A percentile compares a stretch with the other conserved stretches of the same genome.
Conservation (phyloP, 1,140 invertebrate species). For the Papilio polyxenes region DNA sequence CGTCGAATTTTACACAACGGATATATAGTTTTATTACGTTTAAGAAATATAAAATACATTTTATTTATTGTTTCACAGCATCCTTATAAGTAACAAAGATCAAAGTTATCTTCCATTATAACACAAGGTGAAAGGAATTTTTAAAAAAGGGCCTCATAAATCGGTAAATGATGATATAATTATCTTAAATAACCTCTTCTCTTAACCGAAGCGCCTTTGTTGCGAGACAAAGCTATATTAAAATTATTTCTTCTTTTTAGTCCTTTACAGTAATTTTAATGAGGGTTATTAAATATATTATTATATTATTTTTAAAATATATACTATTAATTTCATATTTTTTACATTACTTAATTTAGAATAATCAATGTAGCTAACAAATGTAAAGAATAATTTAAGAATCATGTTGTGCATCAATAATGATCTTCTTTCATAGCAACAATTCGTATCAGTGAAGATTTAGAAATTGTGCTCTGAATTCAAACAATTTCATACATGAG, state of each 20-base stretch:
- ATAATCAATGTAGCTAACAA: no score
- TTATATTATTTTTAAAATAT: background rate
- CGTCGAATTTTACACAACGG: background rate
- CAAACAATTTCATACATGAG: background rate
- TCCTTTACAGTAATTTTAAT: background rate
- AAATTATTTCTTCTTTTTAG: background rate
- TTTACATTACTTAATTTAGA: no score
- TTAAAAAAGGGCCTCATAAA: constrained; percentile 43
- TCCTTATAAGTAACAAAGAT: constrained; percentile 9
- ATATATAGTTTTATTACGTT: background rate
- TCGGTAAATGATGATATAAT: constrained; percentile 40
- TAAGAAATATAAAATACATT: background rate
- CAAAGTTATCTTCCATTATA: constrained; percentile 5
- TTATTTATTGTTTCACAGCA: background rate
- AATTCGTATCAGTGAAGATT: background rate
- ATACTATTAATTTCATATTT: no score
- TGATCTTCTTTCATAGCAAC: background rate
- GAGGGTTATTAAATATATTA: background rate
- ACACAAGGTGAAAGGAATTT: constrained; percentile 40
- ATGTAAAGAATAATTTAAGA: background rate
- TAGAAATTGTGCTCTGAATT: background rate
- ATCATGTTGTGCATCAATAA: background rate
- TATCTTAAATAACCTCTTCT: constrained; percentile 42
- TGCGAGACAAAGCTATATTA: background rate
- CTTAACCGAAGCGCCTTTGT: background rate